Percentiles rank a stretch among this genome's conserved stretches.
These are phyloP conservation scores for Chloroceryle inda DNA, from an alignment of 2,797 vertebrate genomes.

Conservation along the genomic window DNA sequence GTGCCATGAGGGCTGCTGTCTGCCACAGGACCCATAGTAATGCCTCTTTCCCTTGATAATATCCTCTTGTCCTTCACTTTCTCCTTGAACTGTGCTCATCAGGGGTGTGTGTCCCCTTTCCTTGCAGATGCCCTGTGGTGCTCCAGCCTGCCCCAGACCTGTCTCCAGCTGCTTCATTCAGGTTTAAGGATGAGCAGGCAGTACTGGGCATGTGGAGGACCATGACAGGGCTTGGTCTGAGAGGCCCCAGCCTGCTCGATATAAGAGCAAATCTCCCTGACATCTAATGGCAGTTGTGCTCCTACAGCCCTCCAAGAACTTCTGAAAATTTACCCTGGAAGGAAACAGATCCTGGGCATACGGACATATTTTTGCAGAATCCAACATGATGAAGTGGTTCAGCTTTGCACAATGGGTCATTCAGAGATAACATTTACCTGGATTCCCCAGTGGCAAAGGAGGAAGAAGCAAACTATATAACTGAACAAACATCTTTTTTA, in stretches of 20 bases:
- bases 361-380: not conserved
- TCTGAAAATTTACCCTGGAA: not conserved
- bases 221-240: not conserved
- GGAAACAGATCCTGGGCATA: not conserved
- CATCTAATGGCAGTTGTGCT: not conserved
- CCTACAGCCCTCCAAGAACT: not conserved
- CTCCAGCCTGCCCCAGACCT: not conserved
- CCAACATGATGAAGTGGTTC: not conserved
- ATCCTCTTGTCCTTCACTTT: not conserved
- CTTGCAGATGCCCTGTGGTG: not conserved
- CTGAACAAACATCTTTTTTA: not conserved
- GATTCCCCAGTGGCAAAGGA: not conserved
- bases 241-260: not conserved
- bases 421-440: conserved; percentile 1
- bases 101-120: not conserved
- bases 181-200: not conserved
- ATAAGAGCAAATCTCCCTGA: not conserved
- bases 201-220: not conserved
- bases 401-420: not conserved
- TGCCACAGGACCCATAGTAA: not conserved
- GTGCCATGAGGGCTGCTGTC: not conserved
- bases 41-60: not conserved
- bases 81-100: not conserved
- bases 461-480: not conserved
- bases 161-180: not conserved